Percentiles rank a stretch among this genome's conserved stretches.
Conservation (phyloP, 2,888 invertebrate species). For the Autographa gamma region DNA sequence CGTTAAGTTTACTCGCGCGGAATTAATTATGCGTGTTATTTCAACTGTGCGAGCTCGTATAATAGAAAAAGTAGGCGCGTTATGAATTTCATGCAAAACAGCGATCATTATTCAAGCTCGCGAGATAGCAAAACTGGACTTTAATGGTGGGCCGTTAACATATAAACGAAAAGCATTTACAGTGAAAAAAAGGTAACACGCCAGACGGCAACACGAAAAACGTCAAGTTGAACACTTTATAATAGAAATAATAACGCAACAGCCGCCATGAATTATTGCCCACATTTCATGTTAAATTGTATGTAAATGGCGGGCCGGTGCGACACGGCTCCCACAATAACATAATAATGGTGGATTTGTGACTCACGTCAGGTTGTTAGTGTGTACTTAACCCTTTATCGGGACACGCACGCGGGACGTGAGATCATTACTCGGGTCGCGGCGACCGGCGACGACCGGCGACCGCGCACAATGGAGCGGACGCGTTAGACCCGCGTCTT, state of each 20-base stretch:
- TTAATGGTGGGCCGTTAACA: slow-evolving; percentile 76
- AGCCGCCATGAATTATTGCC: slow-evolving; percentile 86
- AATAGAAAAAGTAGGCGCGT: slow-evolving; percentile 59
- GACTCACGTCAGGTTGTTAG: slow-evolving; percentile 88
- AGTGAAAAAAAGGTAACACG: slow-evolving; percentile 73
- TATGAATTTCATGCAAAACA: slow-evolving; percentile 72
- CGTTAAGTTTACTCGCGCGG: slow-evolving; percentile 65
- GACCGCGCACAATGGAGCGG: slow-evolving; percentile 72
- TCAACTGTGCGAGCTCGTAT: slow-evolving; percentile 58
- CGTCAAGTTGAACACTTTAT: slow-evolving; percentile 84
- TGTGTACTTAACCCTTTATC: slow-evolving; percentile 89
- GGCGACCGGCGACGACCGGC: slow-evolving; percentile 70
- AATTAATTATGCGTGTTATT: slow-evolving; percentile 70
- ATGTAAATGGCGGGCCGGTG: slow-evolving; percentile 86
- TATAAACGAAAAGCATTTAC: slow-evolving; percentile 70
- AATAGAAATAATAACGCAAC: slow-evolving; percentile 87
- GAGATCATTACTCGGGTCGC: slow-evolving; percentile 86
- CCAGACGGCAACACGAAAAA: slow-evolving; percentile 80
- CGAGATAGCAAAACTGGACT: slow-evolving; percentile 71
- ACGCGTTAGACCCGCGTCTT: slow-evolving; percentile 59
- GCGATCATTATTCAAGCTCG: slow-evolving; percentile 68
- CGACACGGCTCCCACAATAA: slow-evolving; percentile 88
- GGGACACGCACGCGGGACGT: slow-evolving; percentile 87
- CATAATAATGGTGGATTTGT: slow-evolving; percentile 89
- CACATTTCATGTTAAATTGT: slow-evolving; percentile 89